Percentiles rank a stretch among this genome's conserved stretches.
phyloP scores from a whole-genome alignment of 64 coral and sea anemone genomes.

The Dendrophyllia cribrosa region DNA sequence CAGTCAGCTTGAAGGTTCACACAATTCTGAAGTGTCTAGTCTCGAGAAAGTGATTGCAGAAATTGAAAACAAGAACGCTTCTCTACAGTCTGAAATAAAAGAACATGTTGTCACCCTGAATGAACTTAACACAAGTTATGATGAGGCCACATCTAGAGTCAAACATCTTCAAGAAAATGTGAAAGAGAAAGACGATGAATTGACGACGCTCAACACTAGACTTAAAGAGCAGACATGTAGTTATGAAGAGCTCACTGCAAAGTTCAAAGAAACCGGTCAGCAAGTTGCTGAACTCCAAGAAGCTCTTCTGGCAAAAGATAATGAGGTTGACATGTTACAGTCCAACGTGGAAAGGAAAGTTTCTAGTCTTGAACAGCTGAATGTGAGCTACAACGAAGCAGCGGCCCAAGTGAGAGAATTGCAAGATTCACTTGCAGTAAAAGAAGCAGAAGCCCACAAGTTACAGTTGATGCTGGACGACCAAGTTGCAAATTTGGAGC shows the following conservation, averaged over 20 bases:
- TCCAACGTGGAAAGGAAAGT: neutral
- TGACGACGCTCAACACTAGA: neutral
- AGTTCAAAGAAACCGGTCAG: neutral
- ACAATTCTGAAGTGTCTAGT: neutral
- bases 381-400: neutral
- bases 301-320: neutral
- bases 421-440: neutral
- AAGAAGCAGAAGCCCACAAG: neutral
- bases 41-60: neutral
- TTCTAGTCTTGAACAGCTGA: neutral
- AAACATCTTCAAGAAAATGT: neutral
- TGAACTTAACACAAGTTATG: constrained; percentile 21
- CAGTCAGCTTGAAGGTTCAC: constrained; percentile 2
- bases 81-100: constrained; percentile 9
- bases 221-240: neutral
- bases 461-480: constrained; percentile 2
- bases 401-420: constrained; percentile 9
- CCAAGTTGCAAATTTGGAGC: constrained; percentile 19
- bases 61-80: constrained; percentile 1
- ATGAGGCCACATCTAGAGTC: constrained; percentile 6
- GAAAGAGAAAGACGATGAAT: constrained; percentile 25
- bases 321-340: constrained; percentile 4
- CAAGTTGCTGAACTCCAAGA: constrained; percentile 16
- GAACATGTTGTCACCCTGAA: neutral
- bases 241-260: neutral